Percentiles rank a stretch among this genome's conserved stretches.
Conservation (phyloP, 37 sponge, comb jelly and placozoan species). For the Halichondria panicea region DNA sequence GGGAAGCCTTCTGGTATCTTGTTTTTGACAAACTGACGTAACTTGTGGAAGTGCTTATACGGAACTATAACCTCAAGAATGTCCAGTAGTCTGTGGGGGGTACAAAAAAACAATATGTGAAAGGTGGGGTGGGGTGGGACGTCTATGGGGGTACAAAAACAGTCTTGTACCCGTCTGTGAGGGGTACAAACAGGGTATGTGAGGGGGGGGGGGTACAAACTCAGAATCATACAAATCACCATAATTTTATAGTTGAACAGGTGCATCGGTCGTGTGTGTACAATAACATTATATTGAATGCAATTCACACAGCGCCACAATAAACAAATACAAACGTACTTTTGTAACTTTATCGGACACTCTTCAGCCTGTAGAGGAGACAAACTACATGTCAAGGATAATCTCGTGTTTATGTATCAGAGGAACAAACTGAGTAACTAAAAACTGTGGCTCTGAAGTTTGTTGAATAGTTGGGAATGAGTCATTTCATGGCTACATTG, state of each 20-base stretch:
- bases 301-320: neutral
- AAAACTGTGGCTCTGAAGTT: neutral
- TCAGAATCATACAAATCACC: too few species aligned
- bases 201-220: slow-evolving; percentile 2
- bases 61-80: slow-evolving; percentile 89
- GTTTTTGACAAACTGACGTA: slow-evolving; percentile 79
- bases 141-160: neutral
- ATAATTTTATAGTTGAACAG: too few species aligned
- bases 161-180: neutral
- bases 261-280: too few species aligned
- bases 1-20: slow-evolving; percentile 94
- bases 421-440: neutral
- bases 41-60: slow-evolving; percentile 91
- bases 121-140: neutral
- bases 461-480: neutral
- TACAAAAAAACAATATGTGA: neutral
- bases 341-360: slow-evolving; percentile 76
- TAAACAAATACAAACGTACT: slow-evolving; percentile 39
- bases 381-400: neutral
- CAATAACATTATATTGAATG: too few species aligned
- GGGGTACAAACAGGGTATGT: neutral
- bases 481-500: too few species aligned
- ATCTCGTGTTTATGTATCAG: neutral
- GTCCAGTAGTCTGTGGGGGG: slow-evolving; percentile 64
- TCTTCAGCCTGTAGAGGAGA: slow-evolving; percentile 48